Percentiles rank a stretch among this genome's conserved stretches.
phyloP scores from a whole-genome alignment of 2,888 invertebrate species.

The Ophion ventricosus region DNA sequence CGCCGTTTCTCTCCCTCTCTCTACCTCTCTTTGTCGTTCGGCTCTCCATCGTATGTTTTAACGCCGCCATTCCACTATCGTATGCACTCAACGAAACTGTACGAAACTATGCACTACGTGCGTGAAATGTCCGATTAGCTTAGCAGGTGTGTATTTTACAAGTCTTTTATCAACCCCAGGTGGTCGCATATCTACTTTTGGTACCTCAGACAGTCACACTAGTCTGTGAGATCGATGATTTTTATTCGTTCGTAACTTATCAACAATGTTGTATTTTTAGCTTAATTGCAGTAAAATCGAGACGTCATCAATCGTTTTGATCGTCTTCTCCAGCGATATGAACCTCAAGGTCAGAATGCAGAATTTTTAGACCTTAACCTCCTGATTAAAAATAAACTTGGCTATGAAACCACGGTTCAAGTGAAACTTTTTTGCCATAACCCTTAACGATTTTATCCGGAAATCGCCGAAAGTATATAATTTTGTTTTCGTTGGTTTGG shows the following conservation, averaged over 20 bases:
- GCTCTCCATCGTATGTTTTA: conserved; percentile 24
- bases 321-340: background rate
- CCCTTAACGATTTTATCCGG: too few species aligned
- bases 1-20: background rate
- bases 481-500: too few species aligned
- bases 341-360: background rate
- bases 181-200: background rate
- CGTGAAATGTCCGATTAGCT: conserved; percentile 11
- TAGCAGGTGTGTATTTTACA: background rate
- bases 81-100: conserved; percentile 53
- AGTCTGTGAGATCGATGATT: too few species aligned
- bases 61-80: background rate
- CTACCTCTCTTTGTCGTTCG: conserved; percentile 8
- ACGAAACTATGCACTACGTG: conserved; percentile 44
- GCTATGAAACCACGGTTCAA: too few species aligned
- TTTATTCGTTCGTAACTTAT: too few species aligned
- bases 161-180: background rate
- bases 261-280: too few species aligned
- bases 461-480: too few species aligned
- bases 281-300: too few species aligned
- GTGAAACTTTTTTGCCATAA: too few species aligned
- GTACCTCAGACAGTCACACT: background rate
- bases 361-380: background rate
- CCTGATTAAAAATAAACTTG: too few species aligned
- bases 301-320: too few species aligned